Percentiles rank a stretch among this genome's conserved stretches.
Evolutionary conservation across 2,797 vertebrate genomes (phyloP).

Genomic region (Dendrocincla fuliginosa): DNA sequence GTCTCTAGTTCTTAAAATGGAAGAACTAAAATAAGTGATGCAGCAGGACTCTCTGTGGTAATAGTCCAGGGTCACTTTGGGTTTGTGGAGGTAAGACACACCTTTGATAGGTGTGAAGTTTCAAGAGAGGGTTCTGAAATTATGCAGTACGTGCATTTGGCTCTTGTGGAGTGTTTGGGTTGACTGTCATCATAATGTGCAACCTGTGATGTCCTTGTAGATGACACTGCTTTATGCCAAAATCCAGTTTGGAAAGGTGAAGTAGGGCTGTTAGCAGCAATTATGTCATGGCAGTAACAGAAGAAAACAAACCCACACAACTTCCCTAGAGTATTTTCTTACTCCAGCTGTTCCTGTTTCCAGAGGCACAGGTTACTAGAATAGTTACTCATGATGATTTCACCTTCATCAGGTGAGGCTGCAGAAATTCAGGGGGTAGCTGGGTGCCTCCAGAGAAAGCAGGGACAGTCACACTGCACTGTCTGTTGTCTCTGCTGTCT

Average conservation of each 20-base stretch:
- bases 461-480: rapidly evolving
- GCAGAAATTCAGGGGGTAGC: not conserved
- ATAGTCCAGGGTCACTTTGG: conserved; percentile 24
- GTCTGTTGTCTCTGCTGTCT: not conserved
- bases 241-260: not conserved
- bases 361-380: not conserved
- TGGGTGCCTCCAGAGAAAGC: not conserved
- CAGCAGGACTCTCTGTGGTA: conserved; percentile 42
- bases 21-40: conserved; percentile 68
- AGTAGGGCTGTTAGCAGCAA: not conserved
- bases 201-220: not conserved
- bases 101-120: not conserved
- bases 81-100: not conserved
- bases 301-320: not conserved
- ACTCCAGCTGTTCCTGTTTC: not conserved
- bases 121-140: not conserved
- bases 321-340: not conserved
- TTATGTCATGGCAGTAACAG: not conserved
- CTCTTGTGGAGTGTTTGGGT: not conserved
- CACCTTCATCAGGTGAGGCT: not conserved
- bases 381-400: not conserved
- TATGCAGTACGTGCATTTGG: not conserved
- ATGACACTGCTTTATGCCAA: not conserved
- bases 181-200: not conserved
- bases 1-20: conserved; percentile 68